These are phyloP conservation scores for rabbit (Oryctolagus cuniculus) DNA, from an alignment of 2,113 vertebrate species.

Conservation along the genomic window mOryCun1.1 NC_091432.1:233051001-233051500, in stretches of 20 bases:
- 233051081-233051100: background rate
- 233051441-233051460: background rate
- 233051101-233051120: background rate
- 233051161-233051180: background rate
- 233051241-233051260: no score
- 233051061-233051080: accelerated
- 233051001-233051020: background rate
- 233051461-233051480: accelerated
- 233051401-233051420: background rate
- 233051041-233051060: background rate
- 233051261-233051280: background rate
- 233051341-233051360: no score
- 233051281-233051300: no score
- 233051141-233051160: accelerated
- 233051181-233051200: no score
- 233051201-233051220: background rate
- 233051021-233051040: background rate
- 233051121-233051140: background rate
- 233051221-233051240: background rate
- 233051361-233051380: no score
- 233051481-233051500: background rate
- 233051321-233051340: no score
- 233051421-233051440: accelerated
- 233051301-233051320: background rate
- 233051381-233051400: no score